Evolutionary conservation across 2,797 vertebrate genomes (phyloP).

Genomic region (Hephaestus fuliginosus): DNA sequence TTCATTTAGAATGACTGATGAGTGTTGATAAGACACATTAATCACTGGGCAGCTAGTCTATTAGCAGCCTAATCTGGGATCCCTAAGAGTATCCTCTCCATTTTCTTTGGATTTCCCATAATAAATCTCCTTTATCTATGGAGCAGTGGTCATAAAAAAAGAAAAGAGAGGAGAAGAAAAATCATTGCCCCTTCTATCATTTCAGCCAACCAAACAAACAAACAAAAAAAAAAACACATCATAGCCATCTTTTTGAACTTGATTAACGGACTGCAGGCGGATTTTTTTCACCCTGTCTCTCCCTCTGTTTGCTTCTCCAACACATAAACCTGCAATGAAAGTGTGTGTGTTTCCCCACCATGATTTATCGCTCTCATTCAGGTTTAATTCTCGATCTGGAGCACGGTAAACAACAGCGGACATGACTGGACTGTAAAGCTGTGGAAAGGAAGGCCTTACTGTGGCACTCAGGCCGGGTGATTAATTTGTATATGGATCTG

Average conservation of each 20-base stretch:
- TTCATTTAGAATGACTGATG: constrained; percentile 83
- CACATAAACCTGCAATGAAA: constrained; percentile 82
- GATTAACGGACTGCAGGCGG: constrained; percentile 78
- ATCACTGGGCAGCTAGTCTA: constrained; percentile 79
- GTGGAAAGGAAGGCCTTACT: constrained; percentile 72
- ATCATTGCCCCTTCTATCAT: constrained; percentile 74
- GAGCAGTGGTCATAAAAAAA: constrained; percentile 77
- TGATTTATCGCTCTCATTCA: constrained; percentile 88
- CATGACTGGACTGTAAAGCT: constrained; percentile 86
- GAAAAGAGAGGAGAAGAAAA: constrained; percentile 68
- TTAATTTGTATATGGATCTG: constrained; percentile 86
- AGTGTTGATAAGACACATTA: constrained; percentile 80
- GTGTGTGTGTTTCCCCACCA: constrained; percentile 79
- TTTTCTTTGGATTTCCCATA: constrained; percentile 77
- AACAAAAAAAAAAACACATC: constrained; percentile 25
- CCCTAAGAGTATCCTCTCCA: constrained; percentile 78
- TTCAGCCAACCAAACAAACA: constrained; percentile 68
- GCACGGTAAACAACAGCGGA: constrained; percentile 86
- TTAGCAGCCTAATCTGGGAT: constrained; percentile 82
- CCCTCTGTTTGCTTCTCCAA: constrained; percentile 75
- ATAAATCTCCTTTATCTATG: constrained; percentile 85
- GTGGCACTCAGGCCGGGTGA: constrained; percentile 78
- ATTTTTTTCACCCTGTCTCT: constrained; percentile 64
- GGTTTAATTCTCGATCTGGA: constrained; percentile 87
- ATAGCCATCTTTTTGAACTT: constrained; percentile 80